Percentiles rank a stretch among this genome's conserved stretches.
Conservation (phyloP, 2,888 invertebrate genomes). For the Drosophila formosana region DNA sequence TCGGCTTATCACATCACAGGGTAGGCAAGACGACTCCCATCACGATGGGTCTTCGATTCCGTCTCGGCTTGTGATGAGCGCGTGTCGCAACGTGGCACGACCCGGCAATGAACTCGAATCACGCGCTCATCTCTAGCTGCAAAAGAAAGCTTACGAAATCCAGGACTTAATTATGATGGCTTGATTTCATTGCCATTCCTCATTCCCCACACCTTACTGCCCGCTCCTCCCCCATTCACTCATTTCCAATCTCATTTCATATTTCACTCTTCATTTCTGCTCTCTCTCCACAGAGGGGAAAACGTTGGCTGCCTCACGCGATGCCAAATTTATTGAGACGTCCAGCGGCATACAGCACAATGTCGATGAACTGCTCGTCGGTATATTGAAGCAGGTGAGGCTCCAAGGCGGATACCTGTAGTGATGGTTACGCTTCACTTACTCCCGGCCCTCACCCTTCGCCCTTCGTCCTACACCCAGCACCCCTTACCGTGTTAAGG, state of each 20-base stretch:
- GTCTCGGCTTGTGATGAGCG: slow-evolving; percentile 15
- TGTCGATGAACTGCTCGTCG: slow-evolving; percentile 97
- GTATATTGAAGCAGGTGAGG: slow-evolving; percentile 92
- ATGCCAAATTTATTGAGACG: slow-evolving; percentile 97
- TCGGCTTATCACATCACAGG: slow-evolving; percentile 92
- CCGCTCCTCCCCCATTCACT: slow-evolving; percentile 9
- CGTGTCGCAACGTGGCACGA: slow-evolving; percentile 10
- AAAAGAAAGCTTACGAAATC: slow-evolving; percentile 15
- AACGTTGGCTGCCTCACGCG: slow-evolving; percentile 93
- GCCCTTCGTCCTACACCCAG: neutral
- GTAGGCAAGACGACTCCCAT: slow-evolving; percentile 85
- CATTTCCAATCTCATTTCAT: slow-evolving; percentile 23
- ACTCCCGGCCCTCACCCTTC: neutral
- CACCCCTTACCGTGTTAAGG: neutral
- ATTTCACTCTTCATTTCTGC: slow-evolving; percentile 25
- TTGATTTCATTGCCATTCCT: slow-evolving; percentile 60
- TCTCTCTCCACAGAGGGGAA: slow-evolving; percentile 91
- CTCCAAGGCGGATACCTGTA: neutral
- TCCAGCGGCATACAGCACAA: slow-evolving; percentile 98
- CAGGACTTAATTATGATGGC: slow-evolving; percentile 70
- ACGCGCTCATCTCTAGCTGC: slow-evolving; percentile 9
- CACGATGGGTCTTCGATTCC: neutral
- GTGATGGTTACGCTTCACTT: slow-evolving; percentile 27
- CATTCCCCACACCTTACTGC: neutral
- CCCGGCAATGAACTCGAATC: neutral